Evolutionary conservation across 1,140 invertebrate genomes (phyloP).

Genomic region (Aphidius gifuensis): DNA sequence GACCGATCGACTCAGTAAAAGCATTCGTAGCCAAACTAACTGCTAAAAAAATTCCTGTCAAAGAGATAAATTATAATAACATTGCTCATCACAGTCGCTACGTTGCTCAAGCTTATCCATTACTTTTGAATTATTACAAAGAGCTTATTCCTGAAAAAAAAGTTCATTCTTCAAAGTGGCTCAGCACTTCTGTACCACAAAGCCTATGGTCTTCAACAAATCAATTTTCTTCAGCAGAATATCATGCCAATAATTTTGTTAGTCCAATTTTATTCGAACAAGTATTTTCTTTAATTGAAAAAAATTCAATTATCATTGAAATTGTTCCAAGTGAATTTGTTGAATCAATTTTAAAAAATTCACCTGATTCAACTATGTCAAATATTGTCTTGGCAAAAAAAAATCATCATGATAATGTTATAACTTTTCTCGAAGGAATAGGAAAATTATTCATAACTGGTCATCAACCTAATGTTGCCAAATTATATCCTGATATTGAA

Average conservation of each 20-base stretch:
- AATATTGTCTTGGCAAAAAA: conserved; percentile 80
- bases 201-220: conserved; percentile 70
- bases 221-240: conserved; percentile 78
- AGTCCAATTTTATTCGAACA: conserved; percentile 81
- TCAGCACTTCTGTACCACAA: conserved; percentile 82
- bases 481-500: conserved; percentile 61
- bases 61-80: conserved; percentile 65
- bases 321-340: conserved; percentile 81
- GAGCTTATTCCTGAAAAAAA: conserved; percentile 70
- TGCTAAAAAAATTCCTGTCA: conserved; percentile 72
- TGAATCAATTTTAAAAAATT: conserved; percentile 64
- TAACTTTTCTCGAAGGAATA: conserved; percentile 70
- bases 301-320: conserved; percentile 79
- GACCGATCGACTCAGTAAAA: conserved; percentile 57
- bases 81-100: conserved; percentile 71
- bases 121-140: conserved; percentile 68
- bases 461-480: conserved; percentile 59
- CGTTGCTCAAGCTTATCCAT: conserved; percentile 63
- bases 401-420: conserved; percentile 67
- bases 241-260: conserved; percentile 81
- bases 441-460: conserved; percentile 68
- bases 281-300: conserved; percentile 70
- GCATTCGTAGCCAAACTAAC: conserved; percentile 51
- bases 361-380: conserved; percentile 56
- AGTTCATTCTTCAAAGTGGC: conserved; percentile 72